Evolutionary conservation across 2,113 vertebrate genomes (phyloP).

Genomic region (Panurus biarmicus): DNA sequence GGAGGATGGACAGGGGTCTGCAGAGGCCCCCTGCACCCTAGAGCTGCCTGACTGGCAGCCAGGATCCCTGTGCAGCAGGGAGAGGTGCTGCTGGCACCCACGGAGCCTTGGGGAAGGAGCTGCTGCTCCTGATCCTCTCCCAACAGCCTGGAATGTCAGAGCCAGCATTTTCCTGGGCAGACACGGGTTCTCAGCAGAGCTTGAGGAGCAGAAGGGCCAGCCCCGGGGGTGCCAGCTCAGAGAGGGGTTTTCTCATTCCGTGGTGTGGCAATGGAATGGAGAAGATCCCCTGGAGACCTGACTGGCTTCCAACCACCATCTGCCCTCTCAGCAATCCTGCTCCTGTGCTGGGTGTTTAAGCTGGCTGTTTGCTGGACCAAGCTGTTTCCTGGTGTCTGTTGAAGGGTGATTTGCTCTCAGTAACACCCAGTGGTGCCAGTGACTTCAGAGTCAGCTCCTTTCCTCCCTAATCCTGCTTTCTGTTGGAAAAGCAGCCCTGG

Average conservation of each 20-base stretch:
- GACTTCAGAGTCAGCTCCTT: not conserved
- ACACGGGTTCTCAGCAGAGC: not conserved
- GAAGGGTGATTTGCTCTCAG: not conserved
- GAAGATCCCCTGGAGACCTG: not conserved
- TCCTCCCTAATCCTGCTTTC: not conserved
- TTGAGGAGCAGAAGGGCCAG: not conserved
- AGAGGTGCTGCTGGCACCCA: not conserved
- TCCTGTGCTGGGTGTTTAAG: not conserved
- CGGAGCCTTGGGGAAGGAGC: not conserved
- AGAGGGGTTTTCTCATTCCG: not conserved
- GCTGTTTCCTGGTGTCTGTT: not conserved
- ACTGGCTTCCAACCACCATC: not conserved
- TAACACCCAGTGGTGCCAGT: not conserved
- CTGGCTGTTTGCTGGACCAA: not conserved
- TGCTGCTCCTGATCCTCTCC: not conserved
- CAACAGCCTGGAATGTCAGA: not conserved
- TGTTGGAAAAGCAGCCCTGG: not conserved
- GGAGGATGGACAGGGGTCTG: not conserved
- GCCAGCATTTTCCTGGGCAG: not conserved
- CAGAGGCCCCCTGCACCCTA: not conserved
- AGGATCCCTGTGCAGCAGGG: not conserved
- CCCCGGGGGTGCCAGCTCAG: not conserved
- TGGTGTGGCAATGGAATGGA: not conserved
- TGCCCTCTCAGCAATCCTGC: not conserved
- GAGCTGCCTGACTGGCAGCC: not conserved